phyloP scores from a whole-genome alignment of 1,140 invertebrate genomes.

The Drosophila trapezifrons region DNA sequence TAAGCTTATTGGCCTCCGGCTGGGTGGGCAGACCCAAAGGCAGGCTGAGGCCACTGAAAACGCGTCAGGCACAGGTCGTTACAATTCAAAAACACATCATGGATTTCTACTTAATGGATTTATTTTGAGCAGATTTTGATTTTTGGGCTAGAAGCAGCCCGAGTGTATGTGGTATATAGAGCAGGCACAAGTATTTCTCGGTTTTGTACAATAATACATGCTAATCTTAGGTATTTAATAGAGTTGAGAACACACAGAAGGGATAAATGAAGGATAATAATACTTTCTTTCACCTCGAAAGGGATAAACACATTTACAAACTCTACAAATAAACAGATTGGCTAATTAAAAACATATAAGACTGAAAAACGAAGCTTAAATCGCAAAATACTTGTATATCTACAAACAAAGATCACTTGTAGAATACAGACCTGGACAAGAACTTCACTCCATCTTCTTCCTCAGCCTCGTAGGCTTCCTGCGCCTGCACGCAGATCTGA shows the following conservation, averaged over 20 bases:
- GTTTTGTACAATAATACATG: constrained; percentile 62
- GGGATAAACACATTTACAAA: constrained; percentile 38
- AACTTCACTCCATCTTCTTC: constrained; percentile 37
- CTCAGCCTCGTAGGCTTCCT: constrained; percentile 46
- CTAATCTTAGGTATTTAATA: constrained; percentile 47
- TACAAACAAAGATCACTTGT: constrained; percentile 48
- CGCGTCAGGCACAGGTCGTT: constrained; percentile 21
- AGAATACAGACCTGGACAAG: constrained; percentile 81
- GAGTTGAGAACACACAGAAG: constrained; percentile 32
- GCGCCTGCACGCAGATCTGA: constrained; percentile 86
- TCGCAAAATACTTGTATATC: constrained; percentile 13
- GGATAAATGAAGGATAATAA: constrained; percentile 34
- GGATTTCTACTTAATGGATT: constrained; percentile 39
- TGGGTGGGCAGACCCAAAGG: constrained; percentile 86
- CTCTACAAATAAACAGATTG: constrained; percentile 33
- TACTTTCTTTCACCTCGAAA: constrained; percentile 40
- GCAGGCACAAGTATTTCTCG: constrained; percentile 51
- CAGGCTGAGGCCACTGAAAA: constrained; percentile 83
- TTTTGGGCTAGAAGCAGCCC: constrained; percentile 22
- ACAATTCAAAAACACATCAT: constrained; percentile 37
- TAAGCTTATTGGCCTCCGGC: constrained; percentile 85
- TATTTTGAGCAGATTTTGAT: constrained; percentile 60
- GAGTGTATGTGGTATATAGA: constrained; percentile 32
- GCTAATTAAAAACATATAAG: constrained; percentile 56
- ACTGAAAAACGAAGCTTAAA: constrained; percentile 25